phyloP scores from a whole-genome alignment of 2,113 vertebrate genomes.

The Psophia crepitans region DNA sequence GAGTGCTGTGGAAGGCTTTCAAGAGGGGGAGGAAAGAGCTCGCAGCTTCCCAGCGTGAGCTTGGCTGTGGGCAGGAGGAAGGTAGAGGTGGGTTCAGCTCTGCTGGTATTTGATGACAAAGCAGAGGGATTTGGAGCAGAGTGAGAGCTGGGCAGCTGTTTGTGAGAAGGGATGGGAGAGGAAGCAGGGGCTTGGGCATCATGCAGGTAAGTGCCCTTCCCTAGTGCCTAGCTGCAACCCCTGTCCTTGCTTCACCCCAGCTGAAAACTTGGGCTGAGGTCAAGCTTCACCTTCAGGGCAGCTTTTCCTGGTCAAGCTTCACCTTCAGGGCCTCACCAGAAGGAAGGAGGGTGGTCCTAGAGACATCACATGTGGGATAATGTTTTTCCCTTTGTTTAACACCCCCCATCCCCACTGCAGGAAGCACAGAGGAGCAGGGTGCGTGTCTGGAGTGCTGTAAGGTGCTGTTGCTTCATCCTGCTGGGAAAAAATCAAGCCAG shows the following conservation, averaged over 20 bases:
- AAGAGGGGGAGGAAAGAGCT: too few relatives aligned
- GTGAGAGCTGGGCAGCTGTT: not conserved
- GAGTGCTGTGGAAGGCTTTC: not conserved
- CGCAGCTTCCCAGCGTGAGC: not conserved
- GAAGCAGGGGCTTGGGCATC: not conserved
- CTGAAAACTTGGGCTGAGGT: not conserved
- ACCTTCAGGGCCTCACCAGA: not conserved
- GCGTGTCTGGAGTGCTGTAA: too few relatives aligned
- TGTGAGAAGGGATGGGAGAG: not conserved
- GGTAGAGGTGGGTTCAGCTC: not conserved
- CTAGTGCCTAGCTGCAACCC: not conserved
- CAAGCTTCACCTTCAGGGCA: not conserved
- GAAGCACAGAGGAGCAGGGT: rapidly evolving
- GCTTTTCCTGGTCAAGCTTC: not conserved
- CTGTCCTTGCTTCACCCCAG: not conserved
- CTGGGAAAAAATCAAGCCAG: not conserved
- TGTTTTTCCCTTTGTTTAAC: not conserved
- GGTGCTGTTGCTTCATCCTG: not conserved
- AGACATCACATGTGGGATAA: rapidly evolving
- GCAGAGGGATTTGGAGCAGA: not conserved
- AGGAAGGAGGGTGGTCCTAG: not conserved
- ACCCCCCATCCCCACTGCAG: not conserved
- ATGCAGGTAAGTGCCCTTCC: not conserved
- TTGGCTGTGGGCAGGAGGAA: not conserved
- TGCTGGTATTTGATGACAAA: not conserved